Base-by-base conservation (phyloP, 2,113 vertebrate genomes). In the Hystrix brachyura region DNA sequence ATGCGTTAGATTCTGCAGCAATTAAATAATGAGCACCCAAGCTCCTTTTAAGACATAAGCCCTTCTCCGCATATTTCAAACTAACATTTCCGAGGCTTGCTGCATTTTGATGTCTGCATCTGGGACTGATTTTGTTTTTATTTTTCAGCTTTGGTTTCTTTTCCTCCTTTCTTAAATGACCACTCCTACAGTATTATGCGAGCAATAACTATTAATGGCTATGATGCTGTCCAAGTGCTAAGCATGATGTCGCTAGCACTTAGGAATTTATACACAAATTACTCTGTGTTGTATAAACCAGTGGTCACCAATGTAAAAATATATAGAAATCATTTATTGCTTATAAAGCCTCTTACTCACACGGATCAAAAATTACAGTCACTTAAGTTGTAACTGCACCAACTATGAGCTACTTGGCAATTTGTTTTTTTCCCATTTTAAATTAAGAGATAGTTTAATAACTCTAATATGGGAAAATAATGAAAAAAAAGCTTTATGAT, bases 151-250 rank as follows among this genome's bases (percentile, higher is more conserved):
- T 65, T 64, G 27, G 19, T 27, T 91, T 91, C 14, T 7, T 80
- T 91, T 91, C 14, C 9, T 80, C 9, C 51, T 34, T 38, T 72
- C 14, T 43, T 94, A 88, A 97, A 64, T 43, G 76, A 53, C 64
- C 69, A 12, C n/a, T 53, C 34, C 81, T 64, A n/a, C 2, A 89
- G 79, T 59, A 95, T 87, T 74, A 79, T 74, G 55, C 62, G 62
- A 87, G 76, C 38, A 86, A 4, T 91, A 91, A 78, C 64, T 92
- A 18, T 93, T 79, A 96, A 79, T 62, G 78, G 14, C 51, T 38
- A 3, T n/a, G 71, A 32, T 25, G 29, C 25, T 48, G 55, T 86
- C 74, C 82, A 89, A 79, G 83, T 59, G 57, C 46, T 67, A 51
- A 74, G 55, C 25, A 4, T 51, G 79, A 60, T 83, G 80, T 34